Evolutionary conservation across 2,113 vertebrate species (phyloP).

Genomic region (Gyps fulvus): DNA sequence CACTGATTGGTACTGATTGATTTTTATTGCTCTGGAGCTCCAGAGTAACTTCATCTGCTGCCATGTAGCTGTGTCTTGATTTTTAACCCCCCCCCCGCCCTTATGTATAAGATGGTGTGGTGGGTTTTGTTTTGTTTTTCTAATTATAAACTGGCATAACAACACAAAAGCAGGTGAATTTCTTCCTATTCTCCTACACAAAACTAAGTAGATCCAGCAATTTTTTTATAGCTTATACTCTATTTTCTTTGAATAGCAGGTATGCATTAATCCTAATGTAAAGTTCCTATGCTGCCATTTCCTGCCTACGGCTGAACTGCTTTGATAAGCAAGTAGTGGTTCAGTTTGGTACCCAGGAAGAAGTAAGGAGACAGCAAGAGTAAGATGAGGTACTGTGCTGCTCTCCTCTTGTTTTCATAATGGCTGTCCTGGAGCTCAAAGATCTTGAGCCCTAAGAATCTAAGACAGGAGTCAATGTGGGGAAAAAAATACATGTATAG

Average conservation of each 20-base stretch:
- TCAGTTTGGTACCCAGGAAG: background rate
- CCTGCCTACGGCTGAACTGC: background rate
- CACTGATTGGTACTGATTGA: background rate
- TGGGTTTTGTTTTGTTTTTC: background rate
- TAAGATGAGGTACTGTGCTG: background rate
- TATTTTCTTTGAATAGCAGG: background rate
- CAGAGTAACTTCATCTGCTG: background rate
- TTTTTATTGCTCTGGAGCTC: background rate
- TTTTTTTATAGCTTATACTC: background rate
- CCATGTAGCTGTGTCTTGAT: background rate
- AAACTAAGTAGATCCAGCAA: background rate
- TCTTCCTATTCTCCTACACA: background rate
- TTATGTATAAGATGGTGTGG: background rate
- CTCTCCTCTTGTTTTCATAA: background rate
- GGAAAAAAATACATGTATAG: background rate
- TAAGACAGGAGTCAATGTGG: background rate
- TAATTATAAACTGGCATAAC: background rate
- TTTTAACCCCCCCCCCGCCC: background rate
- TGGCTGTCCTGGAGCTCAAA: background rate
- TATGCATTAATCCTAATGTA: background rate
- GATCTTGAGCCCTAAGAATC: background rate
- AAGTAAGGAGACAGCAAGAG: background rate
- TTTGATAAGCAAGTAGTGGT: background rate
- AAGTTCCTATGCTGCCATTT: background rate
- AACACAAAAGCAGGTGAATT: background rate